Evolutionary conservation across 2,113 vertebrate genomes (phyloP), one percentile per base, ranked within the genome.

Genomic region (Callionymus lyra): DNA sequence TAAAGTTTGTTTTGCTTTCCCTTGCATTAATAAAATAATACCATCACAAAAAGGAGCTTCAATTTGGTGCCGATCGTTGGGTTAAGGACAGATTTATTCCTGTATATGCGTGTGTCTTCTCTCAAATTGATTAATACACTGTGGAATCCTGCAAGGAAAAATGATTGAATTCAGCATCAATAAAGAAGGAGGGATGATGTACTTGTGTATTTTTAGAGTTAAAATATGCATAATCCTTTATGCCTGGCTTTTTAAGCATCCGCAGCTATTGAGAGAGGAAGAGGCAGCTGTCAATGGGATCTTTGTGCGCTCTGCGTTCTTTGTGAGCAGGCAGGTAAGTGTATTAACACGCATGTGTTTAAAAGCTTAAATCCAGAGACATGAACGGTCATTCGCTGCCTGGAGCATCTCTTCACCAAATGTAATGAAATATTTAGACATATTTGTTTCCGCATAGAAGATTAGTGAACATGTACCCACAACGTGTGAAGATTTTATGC

Each of bases 381-480:
- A 15, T 41, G 50, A 39, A 37, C 43, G 18, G 41, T 18, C 47
- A 53, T n/a, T n/a, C n/a, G n/a, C n/a, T n/a, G n/a, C n/a, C n/a
- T 41, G 39, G 27, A 38, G 47, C 5, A 11, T 27, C 16, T 34
- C 9, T 18, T 10, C 18, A 11, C 55, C 55, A 14, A 16, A 1
- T 4, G 13, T 2, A 11, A 33, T 47, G 8, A 35, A 56, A 47
- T 16, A 50, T 47, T 9, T 9, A 46, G 16, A 44, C 34, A 31
- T 47, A 2, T 21, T 19, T 21, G 32, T 17, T 9, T 10, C 4
- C 5, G 10, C 33, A 6, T 15, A 18, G 2, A 5, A 19, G 5
- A 27, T 33, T 39, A 13, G 44, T 15, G 54, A 44, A 44, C 44
- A 65, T 56, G 19, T 31, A 56, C 53, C 53, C 41, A 32, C 44